Conservation (phyloP, 2,797 vertebrate genomes). For the Muscicapa striata region DNA sequence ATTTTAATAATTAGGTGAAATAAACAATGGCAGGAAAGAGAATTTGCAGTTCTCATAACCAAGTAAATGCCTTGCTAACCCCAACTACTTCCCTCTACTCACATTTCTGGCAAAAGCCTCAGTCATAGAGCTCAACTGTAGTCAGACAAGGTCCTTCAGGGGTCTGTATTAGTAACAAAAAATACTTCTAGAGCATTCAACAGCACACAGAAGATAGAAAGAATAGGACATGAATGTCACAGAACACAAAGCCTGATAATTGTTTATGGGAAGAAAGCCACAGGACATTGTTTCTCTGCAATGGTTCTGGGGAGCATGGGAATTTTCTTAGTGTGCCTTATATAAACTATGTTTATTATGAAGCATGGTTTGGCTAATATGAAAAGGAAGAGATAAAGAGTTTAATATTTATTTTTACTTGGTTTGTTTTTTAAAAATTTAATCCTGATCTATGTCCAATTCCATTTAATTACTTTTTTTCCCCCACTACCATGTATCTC, state of each 20-base stretch:
- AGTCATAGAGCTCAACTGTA: not conserved
- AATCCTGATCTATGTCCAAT: not conserved
- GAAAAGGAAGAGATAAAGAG: not conserved
- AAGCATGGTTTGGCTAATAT: not conserved
- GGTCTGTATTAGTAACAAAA: not conserved
- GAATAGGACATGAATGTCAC: not conserved
- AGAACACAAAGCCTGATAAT: not conserved
- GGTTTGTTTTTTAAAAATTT: not conserved
- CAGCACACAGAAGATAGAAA: not conserved
- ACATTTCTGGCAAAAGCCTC: accelerated
- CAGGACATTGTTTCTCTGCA: not conserved
- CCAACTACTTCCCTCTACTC: not conserved
- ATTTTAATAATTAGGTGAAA: not conserved
- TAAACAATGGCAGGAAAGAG: not conserved
- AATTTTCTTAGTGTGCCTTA: not conserved
- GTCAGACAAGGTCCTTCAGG: not conserved
- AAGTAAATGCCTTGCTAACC: not conserved
- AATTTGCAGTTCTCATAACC: not conserved
- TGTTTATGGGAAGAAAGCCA: not conserved
- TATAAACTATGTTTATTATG: conserved; percentile 20
- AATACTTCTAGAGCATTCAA: not conserved
- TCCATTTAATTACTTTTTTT: not conserved
- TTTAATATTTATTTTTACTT: conserved; percentile 32
- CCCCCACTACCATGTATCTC: not conserved
- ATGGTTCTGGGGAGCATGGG: conserved; percentile 5